A percentile compares a stretch with the other conserved stretches of the same genome.
Evolutionary conservation across 2,888 invertebrate species (phyloP).

Genomic region (Hemistola chrysoprasaria): DNA sequence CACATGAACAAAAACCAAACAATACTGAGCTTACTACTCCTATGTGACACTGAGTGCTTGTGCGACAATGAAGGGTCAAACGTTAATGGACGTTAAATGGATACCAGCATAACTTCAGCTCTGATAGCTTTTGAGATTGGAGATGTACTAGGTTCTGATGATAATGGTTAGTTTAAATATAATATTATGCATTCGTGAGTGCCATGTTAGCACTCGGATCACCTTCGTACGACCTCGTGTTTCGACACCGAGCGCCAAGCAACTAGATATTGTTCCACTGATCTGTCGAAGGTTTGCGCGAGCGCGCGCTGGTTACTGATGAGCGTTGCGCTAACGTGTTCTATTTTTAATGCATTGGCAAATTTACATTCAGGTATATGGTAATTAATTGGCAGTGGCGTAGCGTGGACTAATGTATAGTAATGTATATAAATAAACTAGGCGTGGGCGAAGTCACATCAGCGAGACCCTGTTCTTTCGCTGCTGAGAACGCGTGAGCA

Average conservation of each 20-base stretch:
- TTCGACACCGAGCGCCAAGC: constrained; percentile 74
- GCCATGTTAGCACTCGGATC: constrained; percentile 69
- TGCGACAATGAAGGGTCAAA: constrained; percentile 4
- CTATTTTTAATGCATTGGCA: constrained; percentile 47
- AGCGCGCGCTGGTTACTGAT: constrained; percentile 76
- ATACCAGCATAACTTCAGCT: constrained; percentile 38
- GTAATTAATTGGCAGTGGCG: too few relatives aligned
- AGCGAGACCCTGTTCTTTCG: too few relatives aligned
- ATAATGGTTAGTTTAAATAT: constrained; percentile 39
- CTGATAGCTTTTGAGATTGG: background rate
- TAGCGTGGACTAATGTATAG: too few relatives aligned
- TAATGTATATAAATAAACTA: too few relatives aligned
- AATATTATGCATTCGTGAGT: constrained; percentile 63
- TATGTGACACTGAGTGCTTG: constrained; percentile 4
- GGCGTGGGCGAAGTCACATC: too few relatives aligned
- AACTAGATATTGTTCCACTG: constrained; percentile 72
- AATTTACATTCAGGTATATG: background rate
- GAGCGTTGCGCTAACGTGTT: constrained; percentile 53
- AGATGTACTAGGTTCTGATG: constrained; percentile 1
- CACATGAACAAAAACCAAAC: constrained; percentile 31
- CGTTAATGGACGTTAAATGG: background rate
- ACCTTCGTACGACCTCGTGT: constrained; percentile 80
- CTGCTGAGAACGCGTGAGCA: too few relatives aligned
- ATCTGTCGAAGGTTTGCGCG: constrained; percentile 63
- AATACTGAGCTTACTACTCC: constrained; percentile 5